A percentile compares a stretch with the other conserved stretches of the same genome.
phyloP scores from a whole-genome alignment of 2,113 vertebrate genomes.

The Odontesthes bonariensis region DNA sequence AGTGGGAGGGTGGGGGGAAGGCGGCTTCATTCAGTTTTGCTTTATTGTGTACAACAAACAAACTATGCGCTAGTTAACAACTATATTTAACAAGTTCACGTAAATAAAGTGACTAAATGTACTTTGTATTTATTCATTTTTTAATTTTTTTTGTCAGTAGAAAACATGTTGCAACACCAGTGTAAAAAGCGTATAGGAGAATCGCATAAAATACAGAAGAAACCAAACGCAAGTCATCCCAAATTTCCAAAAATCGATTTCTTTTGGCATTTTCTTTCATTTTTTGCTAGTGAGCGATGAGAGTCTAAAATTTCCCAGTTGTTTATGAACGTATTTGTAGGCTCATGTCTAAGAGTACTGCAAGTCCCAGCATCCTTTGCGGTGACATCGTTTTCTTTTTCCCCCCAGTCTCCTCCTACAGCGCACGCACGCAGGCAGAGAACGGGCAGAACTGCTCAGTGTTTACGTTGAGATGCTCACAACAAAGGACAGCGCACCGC shows the following conservation, averaged over 20 bases:
- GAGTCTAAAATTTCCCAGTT: background rate
- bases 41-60: too few relatives aligned
- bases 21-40: too few relatives aligned
- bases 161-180: too few relatives aligned
- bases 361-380: constrained; percentile 61
- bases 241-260: too few relatives aligned
- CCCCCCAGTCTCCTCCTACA: constrained; percentile 25
- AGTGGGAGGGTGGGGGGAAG: too few relatives aligned
- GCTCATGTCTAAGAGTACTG: constrained; percentile 7
- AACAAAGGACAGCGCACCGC: constrained; percentile 71
- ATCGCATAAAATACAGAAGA: too few relatives aligned
- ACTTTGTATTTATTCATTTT: background rate
- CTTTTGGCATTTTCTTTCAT: too few relatives aligned
- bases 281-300: too few relatives aligned
- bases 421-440: constrained; percentile 32
- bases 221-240: too few relatives aligned
- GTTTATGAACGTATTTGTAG: background rate
- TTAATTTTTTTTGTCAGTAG: too few relatives aligned
- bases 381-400: background rate
- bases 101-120: background rate
- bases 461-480: constrained; percentile 79
- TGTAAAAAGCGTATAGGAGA: too few relatives aligned
- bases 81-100: background rate
- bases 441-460: constrained; percentile 41
- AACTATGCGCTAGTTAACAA: too few relatives aligned